Percentiles rank a stretch among this genome's conserved stretches.
phyloP scores from a whole-genome alignment of 2,113 vertebrate genomes.

The Triplophysa dalaica region DNA sequence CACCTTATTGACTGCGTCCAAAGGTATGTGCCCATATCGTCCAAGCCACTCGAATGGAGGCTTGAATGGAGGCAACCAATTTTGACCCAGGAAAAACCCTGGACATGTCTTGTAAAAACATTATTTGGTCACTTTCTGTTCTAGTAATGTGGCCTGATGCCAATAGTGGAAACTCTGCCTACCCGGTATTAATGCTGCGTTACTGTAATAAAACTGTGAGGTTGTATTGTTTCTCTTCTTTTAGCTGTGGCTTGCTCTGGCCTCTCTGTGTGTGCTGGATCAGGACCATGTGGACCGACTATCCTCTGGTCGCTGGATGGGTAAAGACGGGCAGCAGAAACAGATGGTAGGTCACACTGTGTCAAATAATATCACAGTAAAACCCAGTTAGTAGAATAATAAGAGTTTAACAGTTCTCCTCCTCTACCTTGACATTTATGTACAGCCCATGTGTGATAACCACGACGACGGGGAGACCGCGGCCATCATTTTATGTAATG shows the following conservation, averaged over 20 bases:
- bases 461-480: slow-evolving; percentile 98
- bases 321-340: slow-evolving; percentile 97
- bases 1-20: background rate
- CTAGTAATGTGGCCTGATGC: too few relatives aligned
- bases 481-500: slow-evolving; percentile 94
- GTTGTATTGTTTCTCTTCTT: slow-evolving; percentile 10
- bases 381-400: background rate
- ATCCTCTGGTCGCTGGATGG: slow-evolving; percentile 98
- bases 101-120: too few relatives aligned
- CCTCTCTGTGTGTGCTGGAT: slow-evolving; percentile 95
- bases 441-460: slow-evolving; percentile 98
- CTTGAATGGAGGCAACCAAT: too few relatives aligned
- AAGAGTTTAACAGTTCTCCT: background rate
- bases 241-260: slow-evolving; percentile 95
- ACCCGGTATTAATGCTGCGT: background rate
- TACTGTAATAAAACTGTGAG: background rate
- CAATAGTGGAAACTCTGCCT: too few relatives aligned
- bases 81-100: too few relatives aligned
- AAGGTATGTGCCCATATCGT: slow-evolving; percentile 98
- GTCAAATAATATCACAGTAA: background rate
- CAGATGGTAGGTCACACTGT: slow-evolving; percentile 82
- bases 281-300: slow-evolving; percentile 97
- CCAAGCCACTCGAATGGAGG: slow-evolving; percentile 97
- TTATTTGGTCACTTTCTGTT: too few relatives aligned
- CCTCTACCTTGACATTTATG: background rate